Percentiles rank a stretch among this genome's conserved stretches.
Conservation (phyloP, 2,888 invertebrate genomes). For the Zaprionus lineosus region DNA sequence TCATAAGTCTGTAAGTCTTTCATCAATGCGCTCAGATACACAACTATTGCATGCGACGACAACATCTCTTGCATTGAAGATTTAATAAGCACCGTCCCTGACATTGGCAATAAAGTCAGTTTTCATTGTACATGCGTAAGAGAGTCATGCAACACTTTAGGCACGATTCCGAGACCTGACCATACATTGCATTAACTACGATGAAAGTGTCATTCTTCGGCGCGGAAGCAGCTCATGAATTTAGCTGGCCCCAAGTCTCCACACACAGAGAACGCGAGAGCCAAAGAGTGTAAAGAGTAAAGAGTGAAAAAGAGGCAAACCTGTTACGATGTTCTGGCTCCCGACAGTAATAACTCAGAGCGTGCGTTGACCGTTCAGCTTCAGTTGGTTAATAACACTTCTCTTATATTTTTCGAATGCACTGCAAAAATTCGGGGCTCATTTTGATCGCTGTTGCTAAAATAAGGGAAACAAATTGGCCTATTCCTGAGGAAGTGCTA, state of each 20-base stretch:
- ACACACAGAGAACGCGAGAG: slow-evolving; percentile 4
- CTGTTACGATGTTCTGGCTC: slow-evolving; percentile 43
- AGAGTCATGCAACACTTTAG: slow-evolving; percentile 38
- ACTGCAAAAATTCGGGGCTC: slow-evolving; percentile 30
- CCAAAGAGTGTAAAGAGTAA: not conserved
- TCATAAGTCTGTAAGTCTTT: slow-evolving; percentile 82
- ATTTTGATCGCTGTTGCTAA: slow-evolving; percentile 14
- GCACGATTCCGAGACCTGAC: slow-evolving; percentile 48
- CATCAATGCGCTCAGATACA: slow-evolving; percentile 47
- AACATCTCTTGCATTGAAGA: slow-evolving; percentile 25
- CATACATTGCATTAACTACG: slow-evolving; percentile 12
- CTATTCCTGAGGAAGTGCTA: no score
- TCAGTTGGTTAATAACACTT: slow-evolving; percentile 60
- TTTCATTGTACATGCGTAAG: slow-evolving; percentile 32
- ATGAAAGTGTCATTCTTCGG: slow-evolving; percentile 45
- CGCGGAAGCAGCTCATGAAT: slow-evolving; percentile 24
- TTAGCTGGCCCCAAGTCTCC: slow-evolving; percentile 16
- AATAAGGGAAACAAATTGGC: slow-evolving; percentile 58
- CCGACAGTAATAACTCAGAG: slow-evolving; percentile 29
- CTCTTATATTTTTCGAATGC: slow-evolving; percentile 21
- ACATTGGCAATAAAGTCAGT: not conserved
- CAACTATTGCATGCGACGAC: slow-evolving; percentile 34
- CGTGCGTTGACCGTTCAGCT: slow-evolving; percentile 80
- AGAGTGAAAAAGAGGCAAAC: slow-evolving; percentile 36
- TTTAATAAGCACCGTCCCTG: slow-evolving; percentile 1